Conservation (phyloP, 2,113 vertebrate genomes). For the Dendrocopos noguchii region DNA sequence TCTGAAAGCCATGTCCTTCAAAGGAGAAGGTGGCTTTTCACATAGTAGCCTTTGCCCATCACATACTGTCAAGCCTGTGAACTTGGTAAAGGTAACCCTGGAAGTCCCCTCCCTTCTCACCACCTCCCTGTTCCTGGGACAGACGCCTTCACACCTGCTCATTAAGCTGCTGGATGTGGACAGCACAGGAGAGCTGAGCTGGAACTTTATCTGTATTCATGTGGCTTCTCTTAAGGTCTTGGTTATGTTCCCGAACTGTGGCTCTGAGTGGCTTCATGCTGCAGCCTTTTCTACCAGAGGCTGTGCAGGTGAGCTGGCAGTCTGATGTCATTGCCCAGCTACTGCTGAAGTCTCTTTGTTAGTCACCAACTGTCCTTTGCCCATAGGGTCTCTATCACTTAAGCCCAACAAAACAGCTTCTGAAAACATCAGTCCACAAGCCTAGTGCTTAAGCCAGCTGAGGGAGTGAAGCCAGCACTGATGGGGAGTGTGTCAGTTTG, state of each 20-base stretch:
- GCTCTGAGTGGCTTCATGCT: not conserved
- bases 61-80: not conserved
- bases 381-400: not conserved
- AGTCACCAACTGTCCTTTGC: not conserved
- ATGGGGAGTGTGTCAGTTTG: fast-evolving
- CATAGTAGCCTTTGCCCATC: not conserved
- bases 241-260: not conserved
- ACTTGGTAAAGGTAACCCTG: not conserved
- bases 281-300: not conserved
- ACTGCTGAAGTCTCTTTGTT: not conserved
- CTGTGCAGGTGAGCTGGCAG: not conserved
- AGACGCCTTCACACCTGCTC: not conserved
- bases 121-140: not conserved
- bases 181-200: not conserved
- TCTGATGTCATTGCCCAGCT: not conserved
- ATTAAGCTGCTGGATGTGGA: not conserved
- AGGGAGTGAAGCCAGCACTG: not conserved
- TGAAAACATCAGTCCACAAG: not conserved
- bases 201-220: not conserved
- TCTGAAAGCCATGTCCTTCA: not conserved
- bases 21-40: not conserved
- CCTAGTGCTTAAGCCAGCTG: not conserved
- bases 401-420: not conserved
- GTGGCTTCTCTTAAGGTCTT: not conserved
- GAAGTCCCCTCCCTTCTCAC: not conserved